A percentile compares a stretch with the other conserved stretches of the same genome.
phyloP scores from a whole-genome alignment of 1,140 invertebrate species.

The Leptinotarsa defecta region DNA sequence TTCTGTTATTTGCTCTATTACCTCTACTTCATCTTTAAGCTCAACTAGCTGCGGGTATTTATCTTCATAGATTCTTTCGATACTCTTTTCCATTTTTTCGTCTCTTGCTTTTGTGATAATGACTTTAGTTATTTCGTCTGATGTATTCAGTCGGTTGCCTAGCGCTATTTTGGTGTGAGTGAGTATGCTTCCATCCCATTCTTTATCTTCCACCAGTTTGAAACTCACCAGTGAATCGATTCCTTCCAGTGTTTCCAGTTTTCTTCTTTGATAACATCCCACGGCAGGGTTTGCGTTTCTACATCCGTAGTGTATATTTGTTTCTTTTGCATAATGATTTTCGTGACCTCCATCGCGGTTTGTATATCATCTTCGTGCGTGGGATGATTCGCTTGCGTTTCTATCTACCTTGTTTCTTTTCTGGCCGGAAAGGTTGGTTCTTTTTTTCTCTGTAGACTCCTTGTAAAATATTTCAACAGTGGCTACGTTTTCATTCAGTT shows the following conservation, averaged over 20 bases:
- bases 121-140: background rate
- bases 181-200: background rate
- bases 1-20: conserved; percentile 25
- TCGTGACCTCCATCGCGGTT: background rate
- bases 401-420: conserved; percentile 1
- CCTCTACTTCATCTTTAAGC: conserved; percentile 10
- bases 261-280: background rate
- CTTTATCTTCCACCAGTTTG: background rate
- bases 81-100: background rate
- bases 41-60: background rate
- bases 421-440: background rate
- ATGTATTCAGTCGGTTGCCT: background rate
- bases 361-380: background rate
- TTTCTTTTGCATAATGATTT: background rate
- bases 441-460: background rate
- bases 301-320: background rate
- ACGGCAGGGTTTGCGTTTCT: background rate
- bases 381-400: background rate
- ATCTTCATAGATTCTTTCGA: background rate
- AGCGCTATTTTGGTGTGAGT: background rate
- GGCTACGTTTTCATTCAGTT: background rate
- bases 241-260: background rate
- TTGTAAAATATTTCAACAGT: background rate
- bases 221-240: background rate
- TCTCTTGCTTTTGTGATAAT: background rate